These are phyloP conservation scores for Neosilurus hyrtlii DNA, from an alignment of 2,797 vertebrate species.

Conservation along the genomic window DNA sequence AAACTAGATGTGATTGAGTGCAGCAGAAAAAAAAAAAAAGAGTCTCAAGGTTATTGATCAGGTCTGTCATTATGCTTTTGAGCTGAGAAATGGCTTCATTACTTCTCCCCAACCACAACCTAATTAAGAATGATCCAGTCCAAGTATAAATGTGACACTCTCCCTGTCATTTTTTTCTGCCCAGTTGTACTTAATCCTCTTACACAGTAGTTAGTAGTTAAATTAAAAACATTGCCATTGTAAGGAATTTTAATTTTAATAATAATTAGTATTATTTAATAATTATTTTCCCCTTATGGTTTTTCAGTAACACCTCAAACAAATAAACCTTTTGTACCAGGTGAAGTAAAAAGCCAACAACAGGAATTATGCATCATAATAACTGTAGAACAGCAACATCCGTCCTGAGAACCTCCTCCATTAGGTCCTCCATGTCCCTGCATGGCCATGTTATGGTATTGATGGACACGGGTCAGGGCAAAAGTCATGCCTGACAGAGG, in stretches of 20 bases:
- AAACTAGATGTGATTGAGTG: conserved; percentile 9
- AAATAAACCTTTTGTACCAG: background rate
- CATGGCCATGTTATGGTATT: background rate
- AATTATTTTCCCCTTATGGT: background rate
- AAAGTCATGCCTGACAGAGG: background rate
- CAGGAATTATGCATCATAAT: background rate
- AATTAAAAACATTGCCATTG: too few relatives aligned
- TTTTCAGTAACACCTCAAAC: background rate
- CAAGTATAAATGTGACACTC: background rate
- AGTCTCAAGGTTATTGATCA: conserved; percentile 8
- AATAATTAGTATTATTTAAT: too few relatives aligned
- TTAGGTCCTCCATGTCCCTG: too few relatives aligned
- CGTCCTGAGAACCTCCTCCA: background rate
- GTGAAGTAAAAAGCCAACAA: background rate
- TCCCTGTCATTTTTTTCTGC: background rate
- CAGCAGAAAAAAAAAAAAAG: background rate
- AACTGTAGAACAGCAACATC: background rate
- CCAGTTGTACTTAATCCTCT: background rate
- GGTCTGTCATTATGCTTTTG: background rate
- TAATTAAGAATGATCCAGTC: background rate
- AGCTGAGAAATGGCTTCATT: background rate
- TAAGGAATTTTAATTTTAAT: too few relatives aligned
- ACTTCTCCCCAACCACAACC: background rate
- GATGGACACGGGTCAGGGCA: conserved; percentile 1
- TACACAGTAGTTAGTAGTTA: background rate